A percentile compares a stretch with the other conserved stretches of the same genome.
Conservation (phyloP, 2,113 vertebrate species). For the Isichthys henryi region DNA sequence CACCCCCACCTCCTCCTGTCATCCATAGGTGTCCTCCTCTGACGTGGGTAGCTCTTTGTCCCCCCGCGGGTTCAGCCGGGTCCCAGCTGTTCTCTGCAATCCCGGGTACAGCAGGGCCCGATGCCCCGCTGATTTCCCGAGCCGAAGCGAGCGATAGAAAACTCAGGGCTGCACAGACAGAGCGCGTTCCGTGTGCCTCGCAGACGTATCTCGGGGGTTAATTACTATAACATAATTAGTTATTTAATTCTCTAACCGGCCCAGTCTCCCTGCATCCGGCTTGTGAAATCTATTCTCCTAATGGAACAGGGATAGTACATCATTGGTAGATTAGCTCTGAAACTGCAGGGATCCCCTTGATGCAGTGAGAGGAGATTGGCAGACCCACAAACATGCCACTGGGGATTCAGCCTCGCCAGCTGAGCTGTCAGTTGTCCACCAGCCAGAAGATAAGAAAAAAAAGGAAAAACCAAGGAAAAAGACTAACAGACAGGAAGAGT, state of each 20-base stretch:
- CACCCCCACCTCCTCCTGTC: background rate
- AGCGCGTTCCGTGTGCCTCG: background rate
- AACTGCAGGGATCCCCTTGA: background rate
- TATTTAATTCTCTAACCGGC: background rate
- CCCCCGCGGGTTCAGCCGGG: background rate
- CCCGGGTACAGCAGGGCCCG: background rate
- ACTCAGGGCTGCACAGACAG: background rate
- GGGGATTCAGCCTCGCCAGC: background rate
- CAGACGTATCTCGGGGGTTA: background rate
- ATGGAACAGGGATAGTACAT: background rate
- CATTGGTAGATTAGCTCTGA: background rate
- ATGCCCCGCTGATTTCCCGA: background rate
- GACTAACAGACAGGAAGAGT: background rate
- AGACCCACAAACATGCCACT: background rate
- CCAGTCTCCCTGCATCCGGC: background rate
- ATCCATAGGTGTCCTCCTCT: background rate
- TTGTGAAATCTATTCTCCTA: background rate
- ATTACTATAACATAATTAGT: conserved; percentile 6
- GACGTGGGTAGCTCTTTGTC: background rate
- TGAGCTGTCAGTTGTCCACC: background rate
- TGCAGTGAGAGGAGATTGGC: background rate
- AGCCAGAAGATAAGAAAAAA: background rate
- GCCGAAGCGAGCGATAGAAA: background rate
- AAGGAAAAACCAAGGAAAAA: background rate
- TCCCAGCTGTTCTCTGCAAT: background rate